Conservation (phyloP, 1,140 invertebrate genomes). For the Drosophila sp. region DNA sequence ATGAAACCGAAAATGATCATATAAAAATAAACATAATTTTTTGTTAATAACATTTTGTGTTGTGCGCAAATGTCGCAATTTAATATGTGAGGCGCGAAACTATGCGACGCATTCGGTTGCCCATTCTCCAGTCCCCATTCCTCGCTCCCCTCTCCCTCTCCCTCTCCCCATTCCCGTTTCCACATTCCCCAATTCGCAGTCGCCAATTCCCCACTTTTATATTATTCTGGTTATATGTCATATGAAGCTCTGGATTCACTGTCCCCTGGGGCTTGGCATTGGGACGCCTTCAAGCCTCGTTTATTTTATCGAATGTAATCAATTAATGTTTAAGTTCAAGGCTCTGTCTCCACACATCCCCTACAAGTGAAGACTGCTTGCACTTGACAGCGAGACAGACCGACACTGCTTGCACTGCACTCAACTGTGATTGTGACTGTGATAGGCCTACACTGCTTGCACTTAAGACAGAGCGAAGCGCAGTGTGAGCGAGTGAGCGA, state of each 20-base stretch:
- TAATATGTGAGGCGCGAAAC: constrained; percentile 62
- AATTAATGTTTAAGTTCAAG: constrained; percentile 16
- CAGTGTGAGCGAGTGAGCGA: not conserved
- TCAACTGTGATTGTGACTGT: too few species aligned
- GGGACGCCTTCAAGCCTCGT: not conserved
- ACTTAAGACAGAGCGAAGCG: not conserved
- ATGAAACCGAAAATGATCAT: constrained; percentile 21
- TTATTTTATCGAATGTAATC: not conserved
- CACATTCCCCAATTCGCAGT: not conserved
- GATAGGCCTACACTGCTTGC: constrained; percentile 1
- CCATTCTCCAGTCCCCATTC: not conserved
- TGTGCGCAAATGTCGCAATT: constrained; percentile 54
- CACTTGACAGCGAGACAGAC: not conserved
- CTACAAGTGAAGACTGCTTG: not conserved
- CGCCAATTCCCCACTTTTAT: not conserved
- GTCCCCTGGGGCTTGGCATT: constrained; percentile 31
- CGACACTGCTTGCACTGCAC: not conserved
- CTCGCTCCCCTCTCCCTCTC: not conserved
- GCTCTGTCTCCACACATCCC: not conserved
- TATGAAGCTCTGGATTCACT: constrained; percentile 4
- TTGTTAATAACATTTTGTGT: constrained; percentile 57
- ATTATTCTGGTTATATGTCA: constrained; percentile 2
- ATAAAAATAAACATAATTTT: constrained; percentile 75
- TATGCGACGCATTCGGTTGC: constrained; percentile 49
- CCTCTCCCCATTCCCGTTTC: not conserved